These are phyloP conservation scores for Laticauda laticaudata DNA, from an alignment of 2,113 vertebrate species.

Conservation along the genomic window DNA sequence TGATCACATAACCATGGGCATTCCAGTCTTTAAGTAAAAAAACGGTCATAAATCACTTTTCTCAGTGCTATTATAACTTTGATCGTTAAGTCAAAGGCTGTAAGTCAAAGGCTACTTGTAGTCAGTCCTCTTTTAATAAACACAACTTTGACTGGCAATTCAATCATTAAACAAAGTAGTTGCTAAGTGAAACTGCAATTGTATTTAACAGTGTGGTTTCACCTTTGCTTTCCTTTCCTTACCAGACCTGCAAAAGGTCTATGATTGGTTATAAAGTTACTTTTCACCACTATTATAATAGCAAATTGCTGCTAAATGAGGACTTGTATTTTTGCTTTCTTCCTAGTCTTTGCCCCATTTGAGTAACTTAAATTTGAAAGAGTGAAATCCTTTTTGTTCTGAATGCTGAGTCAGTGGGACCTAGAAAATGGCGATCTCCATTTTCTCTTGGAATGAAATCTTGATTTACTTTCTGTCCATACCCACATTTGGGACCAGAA, in stretches of 20 bases:
- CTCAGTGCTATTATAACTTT: background rate
- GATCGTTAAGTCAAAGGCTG: background rate
- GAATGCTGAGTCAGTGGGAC: background rate
- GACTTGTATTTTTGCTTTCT: background rate
- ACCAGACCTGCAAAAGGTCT: background rate
- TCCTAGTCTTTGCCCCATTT: background rate
- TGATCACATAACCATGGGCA: background rate
- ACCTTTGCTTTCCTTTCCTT: background rate
- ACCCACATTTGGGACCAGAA: background rate
- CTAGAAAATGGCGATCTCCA: background rate
- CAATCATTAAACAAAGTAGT: background rate
- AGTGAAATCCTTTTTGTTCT: background rate
- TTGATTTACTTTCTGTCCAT: background rate
- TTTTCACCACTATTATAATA: background rate
- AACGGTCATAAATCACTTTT: background rate
- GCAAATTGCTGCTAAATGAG: background rate
- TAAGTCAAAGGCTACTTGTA: background rate
- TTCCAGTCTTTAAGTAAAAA: background rate
- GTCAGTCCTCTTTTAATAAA: background rate
- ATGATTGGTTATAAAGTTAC: background rate
- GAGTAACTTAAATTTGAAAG: background rate
- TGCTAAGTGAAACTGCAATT: background rate
- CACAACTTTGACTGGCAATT: background rate
- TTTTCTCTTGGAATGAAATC: background rate
- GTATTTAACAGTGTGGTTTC: background rate